Conservation (phyloP, 2,888 invertebrate species). For the Dione vanillae region DNA sequence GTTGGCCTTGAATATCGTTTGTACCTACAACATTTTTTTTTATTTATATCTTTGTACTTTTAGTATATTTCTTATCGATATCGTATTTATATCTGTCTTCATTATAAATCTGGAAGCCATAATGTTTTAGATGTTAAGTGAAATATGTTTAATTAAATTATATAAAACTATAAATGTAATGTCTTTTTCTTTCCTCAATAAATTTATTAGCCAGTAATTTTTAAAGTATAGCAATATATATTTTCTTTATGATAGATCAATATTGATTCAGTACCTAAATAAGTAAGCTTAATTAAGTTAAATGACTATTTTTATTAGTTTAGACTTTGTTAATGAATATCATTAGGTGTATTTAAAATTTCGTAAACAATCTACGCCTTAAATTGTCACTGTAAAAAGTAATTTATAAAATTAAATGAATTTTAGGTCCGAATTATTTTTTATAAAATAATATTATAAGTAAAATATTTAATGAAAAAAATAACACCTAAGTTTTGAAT, state of each 20-base stretch:
- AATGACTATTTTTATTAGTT: too few species aligned
- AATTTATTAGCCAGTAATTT: not conserved
- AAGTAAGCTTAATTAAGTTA: too few species aligned
- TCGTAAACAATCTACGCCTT: not conserved
- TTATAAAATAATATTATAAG: not conserved
- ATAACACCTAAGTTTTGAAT: not conserved
- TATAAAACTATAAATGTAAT: not conserved
- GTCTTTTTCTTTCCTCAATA: not conserved
- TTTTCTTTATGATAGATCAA: too few species aligned
- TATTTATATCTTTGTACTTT: conserved; percentile 5
- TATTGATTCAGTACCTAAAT: too few species aligned
- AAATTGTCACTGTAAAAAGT: not conserved
- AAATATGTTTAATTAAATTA: conserved; percentile 30
- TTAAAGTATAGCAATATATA: not conserved
- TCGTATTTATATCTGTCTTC: conserved; percentile 7
- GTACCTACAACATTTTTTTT: not conserved
- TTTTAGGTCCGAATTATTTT: too few species aligned
- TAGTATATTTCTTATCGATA: not conserved
- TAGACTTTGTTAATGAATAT: too few species aligned
- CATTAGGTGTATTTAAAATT: too few species aligned
- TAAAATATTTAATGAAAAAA: not conserved
- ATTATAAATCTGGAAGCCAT: conserved; percentile 27
- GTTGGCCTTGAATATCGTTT: not conserved
- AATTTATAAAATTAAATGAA: not conserved
- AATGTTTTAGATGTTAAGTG: conserved; percentile 26